Conservation (phyloP, 35 echinoderm and acorn worm genomes). For the Nesometra sesokonis region DNA sequence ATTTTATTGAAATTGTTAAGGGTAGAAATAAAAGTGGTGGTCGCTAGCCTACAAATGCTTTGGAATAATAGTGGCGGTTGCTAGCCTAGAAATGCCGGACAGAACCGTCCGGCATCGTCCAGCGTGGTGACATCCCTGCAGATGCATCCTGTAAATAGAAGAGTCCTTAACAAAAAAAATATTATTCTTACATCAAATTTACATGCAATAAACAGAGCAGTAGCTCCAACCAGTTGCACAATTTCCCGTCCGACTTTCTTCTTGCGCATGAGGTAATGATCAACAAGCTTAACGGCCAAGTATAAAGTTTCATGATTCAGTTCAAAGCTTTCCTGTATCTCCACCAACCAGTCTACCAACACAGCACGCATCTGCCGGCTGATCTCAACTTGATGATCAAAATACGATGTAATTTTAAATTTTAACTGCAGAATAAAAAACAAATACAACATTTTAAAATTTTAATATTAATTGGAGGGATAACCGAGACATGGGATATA, state of each 20-base stretch:
- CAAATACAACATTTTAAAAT: not conserved
- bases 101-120: no score
- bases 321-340: slow-evolving; percentile 98
- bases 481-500: no score
- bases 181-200: slow-evolving; percentile 92
- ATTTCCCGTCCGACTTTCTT: slow-evolving; percentile 35
- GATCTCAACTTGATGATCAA: slow-evolving; percentile 66
- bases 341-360: slow-evolving; percentile 94
- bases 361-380: slow-evolving; percentile 78
- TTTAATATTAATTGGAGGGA: no score
- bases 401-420: slow-evolving; percentile 48
- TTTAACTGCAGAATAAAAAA: slow-evolving; percentile 7
- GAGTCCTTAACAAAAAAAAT: not conserved
- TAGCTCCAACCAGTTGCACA: slow-evolving; percentile 81
- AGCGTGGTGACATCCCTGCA: no score
- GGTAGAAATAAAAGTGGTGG: no score
- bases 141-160: no score
- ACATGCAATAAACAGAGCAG: slow-evolving; percentile 79
- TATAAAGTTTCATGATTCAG: slow-evolving; percentile 96
- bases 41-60: no score
- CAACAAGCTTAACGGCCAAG: slow-evolving; percentile 75
- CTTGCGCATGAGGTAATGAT: slow-evolving; percentile 57
- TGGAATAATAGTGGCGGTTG: no score
- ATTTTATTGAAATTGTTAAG: no score
- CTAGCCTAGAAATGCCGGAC: no score